These are phyloP conservation scores for Gymnosoma rotundatum DNA, from an alignment of 2,888 invertebrate species.

Conservation along the genomic window DNA sequence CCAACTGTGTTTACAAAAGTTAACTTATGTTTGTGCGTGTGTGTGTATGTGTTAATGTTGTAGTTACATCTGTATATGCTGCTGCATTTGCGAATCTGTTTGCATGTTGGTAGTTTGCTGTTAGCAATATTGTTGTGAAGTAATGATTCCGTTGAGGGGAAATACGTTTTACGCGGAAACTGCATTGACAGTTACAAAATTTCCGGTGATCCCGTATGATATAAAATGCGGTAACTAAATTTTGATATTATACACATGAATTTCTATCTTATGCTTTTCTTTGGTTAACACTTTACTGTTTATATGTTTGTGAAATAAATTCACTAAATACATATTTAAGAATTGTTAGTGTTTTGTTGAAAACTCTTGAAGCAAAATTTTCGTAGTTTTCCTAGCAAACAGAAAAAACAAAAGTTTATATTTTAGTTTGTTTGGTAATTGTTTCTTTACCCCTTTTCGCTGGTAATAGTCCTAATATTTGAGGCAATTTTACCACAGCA, in stretches of 20 bases:
- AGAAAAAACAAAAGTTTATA: conserved; percentile 1
- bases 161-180: conserved; percentile 72
- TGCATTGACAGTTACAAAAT: conserved; percentile 73
- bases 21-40: background rate
- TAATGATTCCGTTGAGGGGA: conserved; percentile 70
- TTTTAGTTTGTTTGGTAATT: background rate
- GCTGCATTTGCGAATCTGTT: conserved; percentile 3
- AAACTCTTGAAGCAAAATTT: conserved; percentile 29
- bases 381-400: conserved; percentile 21
- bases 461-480: conserved; percentile 50
- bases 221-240: conserved; percentile 70
- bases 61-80: conserved; percentile 14
- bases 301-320: conserved; percentile 22
- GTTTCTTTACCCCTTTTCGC: conserved; percentile 3
- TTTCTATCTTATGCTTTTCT: conserved; percentile 27
- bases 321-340: background rate
- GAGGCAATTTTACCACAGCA: conserved; percentile 53
- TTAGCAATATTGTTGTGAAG: conserved; percentile 60
- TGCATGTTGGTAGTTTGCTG: conserved; percentile 33
- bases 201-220: conserved; percentile 72
- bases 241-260: conserved; percentile 38
- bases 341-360: conserved; percentile 14
- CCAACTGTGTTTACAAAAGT: conserved; percentile 16
- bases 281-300: conserved; percentile 20
- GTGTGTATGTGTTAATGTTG: background rate